These are phyloP conservation scores for Belonocnema kinseyi DNA, from an alignment of 1,140 invertebrate species.

Conservation along the genomic window DNA sequence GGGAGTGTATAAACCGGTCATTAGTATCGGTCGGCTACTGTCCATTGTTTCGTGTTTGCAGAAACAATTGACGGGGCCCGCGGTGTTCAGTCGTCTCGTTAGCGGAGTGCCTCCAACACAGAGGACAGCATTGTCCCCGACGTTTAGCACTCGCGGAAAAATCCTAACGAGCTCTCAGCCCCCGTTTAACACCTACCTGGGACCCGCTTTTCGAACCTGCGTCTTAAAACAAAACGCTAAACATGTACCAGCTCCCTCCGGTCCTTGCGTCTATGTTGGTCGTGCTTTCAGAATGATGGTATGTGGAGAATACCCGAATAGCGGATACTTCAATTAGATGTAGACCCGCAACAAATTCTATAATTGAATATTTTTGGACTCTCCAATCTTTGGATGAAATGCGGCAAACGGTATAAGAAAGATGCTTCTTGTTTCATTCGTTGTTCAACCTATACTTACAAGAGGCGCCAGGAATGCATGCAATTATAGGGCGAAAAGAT, in stretches of 20 bases:
- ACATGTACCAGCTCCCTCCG: constrained; percentile 34
- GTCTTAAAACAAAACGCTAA: constrained; percentile 45
- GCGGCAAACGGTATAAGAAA: too few relatives aligned
- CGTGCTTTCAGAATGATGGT: constrained; percentile 35
- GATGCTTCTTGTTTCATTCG: too few relatives aligned
- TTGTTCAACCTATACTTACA: too few relatives aligned
- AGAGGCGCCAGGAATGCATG: too few relatives aligned
- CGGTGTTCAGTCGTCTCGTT: constrained; percentile 74
- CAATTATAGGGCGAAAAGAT: too few relatives aligned
- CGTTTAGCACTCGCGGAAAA: constrained; percentile 75
- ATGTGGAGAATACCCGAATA: constrained; percentile 51
- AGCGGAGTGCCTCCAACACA: constrained; percentile 68
- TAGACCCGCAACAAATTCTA: too few relatives aligned
- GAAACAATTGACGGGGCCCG: constrained; percentile 74
- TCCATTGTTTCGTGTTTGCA: constrained; percentile 76
- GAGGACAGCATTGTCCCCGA: constrained; percentile 72
- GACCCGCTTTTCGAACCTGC: constrained; percentile 50
- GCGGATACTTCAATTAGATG: too few relatives aligned
- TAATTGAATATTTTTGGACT: too few relatives aligned
- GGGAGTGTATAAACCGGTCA: constrained; percentile 72
- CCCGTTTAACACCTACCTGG: constrained; percentile 56
- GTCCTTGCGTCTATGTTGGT: constrained; percentile 29
- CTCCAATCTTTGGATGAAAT: too few relatives aligned
- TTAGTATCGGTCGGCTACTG: constrained; percentile 74
- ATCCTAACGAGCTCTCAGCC: constrained; percentile 72